Percentiles rank a stretch among this genome's conserved stretches.
Conservation (phyloP, 2,113 vertebrate species). For the Pholis gunnellus region DNA sequence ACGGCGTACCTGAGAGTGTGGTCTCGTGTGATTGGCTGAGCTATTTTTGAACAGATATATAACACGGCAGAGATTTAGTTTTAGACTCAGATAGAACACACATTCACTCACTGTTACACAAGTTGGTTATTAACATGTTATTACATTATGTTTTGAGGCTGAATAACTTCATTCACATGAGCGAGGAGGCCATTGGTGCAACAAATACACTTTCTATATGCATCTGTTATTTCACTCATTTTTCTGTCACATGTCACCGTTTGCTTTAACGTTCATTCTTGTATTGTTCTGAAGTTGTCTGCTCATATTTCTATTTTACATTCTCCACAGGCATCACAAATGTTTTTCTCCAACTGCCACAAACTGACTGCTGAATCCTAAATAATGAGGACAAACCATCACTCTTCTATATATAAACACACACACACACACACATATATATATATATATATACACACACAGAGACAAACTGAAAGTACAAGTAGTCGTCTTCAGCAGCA, state of each 20-base stretch:
- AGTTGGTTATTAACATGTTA: too few relatives aligned
- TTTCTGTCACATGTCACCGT: background rate
- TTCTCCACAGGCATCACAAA: background rate
- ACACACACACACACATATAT: too few relatives aligned
- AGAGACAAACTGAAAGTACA: too few relatives aligned
- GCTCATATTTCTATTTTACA: background rate
- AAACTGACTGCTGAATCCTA: background rate
- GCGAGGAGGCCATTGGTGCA: too few relatives aligned
- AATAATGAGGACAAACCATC: background rate
- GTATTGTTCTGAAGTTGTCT: background rate
- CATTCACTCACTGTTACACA: too few relatives aligned
- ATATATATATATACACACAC: too few relatives aligned
- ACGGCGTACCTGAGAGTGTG: constrained; percentile 15
- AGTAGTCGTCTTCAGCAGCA: too few relatives aligned
- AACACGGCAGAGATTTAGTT: constrained; percentile 43
- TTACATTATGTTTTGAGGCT: too few relatives aligned
- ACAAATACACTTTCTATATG: background rate
- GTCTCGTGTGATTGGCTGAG: constrained; percentile 58
- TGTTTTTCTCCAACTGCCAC: background rate
- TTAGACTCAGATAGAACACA: too few relatives aligned
- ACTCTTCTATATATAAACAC: too few relatives aligned
- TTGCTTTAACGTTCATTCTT: background rate
- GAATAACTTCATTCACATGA: too few relatives aligned
- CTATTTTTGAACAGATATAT: constrained; percentile 77
- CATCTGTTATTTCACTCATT: background rate